A percentile compares a stretch with the other conserved stretches of the same genome.
Evolutionary conservation across 2,113 vertebrate species (phyloP).

Genomic region (Epinephelus lanceolatus): DNA sequence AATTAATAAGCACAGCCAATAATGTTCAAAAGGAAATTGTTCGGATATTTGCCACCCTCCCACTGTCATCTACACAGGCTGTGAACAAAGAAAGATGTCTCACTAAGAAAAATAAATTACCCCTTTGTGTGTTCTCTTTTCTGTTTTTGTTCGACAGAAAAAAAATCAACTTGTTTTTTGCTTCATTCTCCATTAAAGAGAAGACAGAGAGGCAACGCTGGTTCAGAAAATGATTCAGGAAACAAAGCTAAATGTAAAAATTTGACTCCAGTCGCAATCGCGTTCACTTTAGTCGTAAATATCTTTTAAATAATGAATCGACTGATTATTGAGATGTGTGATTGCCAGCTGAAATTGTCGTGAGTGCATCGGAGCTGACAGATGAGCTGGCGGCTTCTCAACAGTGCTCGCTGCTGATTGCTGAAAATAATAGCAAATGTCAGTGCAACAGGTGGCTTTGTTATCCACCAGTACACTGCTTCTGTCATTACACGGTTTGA

Average conservation of each 20-base stretch:
- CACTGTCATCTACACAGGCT: slow-evolving; percentile 25
- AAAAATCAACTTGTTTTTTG: not conserved
- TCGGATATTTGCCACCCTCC: slow-evolving; percentile 10
- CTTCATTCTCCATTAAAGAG: not conserved
- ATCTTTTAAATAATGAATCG: slow-evolving; percentile 9
- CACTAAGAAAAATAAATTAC: slow-evolving; percentile 1
- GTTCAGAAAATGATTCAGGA: slow-evolving; percentile 6
- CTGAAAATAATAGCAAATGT: slow-evolving; percentile 63
- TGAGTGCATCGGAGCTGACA: slow-evolving; percentile 21
- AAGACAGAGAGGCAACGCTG: too few relatives aligned
- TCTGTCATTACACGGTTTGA: not conserved
- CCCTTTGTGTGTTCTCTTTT: slow-evolving; percentile 21
- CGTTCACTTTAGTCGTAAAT: slow-evolving; percentile 8
- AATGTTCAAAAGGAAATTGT: slow-evolving; percentile 34
- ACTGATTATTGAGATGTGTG: slow-evolving; percentile 34
- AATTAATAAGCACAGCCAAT: slow-evolving; percentile 51
- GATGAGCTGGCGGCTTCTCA: slow-evolving; percentile 43
- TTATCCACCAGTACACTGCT: slow-evolving; percentile 24
- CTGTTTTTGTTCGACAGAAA: not conserved
- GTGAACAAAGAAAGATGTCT: slow-evolving; percentile 27
- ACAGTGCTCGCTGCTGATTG: slow-evolving; percentile 52
- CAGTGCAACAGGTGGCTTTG: slow-evolving; percentile 63
- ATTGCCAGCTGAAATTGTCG: slow-evolving; percentile 46
- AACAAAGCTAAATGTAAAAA: slow-evolving; percentile 6
- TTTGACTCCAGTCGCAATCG: not conserved